Percentiles rank a stretch among this genome's conserved stretches.
phyloP scores from a whole-genome alignment of 2,888 invertebrate species.

The Aleiodes testaceus region DNA sequence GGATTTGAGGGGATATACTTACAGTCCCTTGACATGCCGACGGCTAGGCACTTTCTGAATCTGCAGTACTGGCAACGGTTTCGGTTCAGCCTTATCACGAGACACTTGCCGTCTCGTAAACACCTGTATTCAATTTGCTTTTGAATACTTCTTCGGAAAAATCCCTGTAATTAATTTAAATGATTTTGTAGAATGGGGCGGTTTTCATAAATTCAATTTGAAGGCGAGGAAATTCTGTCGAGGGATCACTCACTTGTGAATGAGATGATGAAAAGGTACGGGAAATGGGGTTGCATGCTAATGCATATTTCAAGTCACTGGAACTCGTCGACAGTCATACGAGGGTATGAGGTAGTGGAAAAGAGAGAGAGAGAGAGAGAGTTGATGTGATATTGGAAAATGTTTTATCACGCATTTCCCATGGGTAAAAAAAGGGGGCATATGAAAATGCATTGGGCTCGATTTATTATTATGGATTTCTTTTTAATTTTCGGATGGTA shows the following conservation, averaged over 20 bases:
- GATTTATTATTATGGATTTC: too few relatives aligned
- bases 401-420: constrained; percentile 26
- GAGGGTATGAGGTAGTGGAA: neutral
- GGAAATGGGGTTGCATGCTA: constrained; percentile 24
- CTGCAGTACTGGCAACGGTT: constrained; percentile 97
- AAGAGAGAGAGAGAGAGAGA: neutral
- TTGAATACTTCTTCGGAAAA: constrained; percentile 96
- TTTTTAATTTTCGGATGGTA: too few relatives aligned
- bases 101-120: constrained; percentile 93
- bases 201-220: too few relatives aligned
- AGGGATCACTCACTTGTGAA: neutral
- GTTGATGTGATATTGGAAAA: constrained; percentile 28
- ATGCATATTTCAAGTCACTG: constrained; percentile 35
- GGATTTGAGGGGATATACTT: constrained; percentile 75
- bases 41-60: constrained; percentile 96
- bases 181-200: neutral
- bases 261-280: constrained; percentile 7
- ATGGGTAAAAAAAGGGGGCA: neutral
- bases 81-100: constrained; percentile 93
- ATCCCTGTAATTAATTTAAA: constrained; percentile 80
- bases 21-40: constrained; percentile 98
- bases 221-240: neutral
- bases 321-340: constrained; percentile 28
- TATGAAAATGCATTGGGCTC: neutral
- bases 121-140: constrained; percentile 98